Percentiles rank a stretch among this genome's conserved stretches.
Evolutionary conservation across 2,888 invertebrate genomes (phyloP).

Genomic region (Drosophila kuntzei): DNA sequence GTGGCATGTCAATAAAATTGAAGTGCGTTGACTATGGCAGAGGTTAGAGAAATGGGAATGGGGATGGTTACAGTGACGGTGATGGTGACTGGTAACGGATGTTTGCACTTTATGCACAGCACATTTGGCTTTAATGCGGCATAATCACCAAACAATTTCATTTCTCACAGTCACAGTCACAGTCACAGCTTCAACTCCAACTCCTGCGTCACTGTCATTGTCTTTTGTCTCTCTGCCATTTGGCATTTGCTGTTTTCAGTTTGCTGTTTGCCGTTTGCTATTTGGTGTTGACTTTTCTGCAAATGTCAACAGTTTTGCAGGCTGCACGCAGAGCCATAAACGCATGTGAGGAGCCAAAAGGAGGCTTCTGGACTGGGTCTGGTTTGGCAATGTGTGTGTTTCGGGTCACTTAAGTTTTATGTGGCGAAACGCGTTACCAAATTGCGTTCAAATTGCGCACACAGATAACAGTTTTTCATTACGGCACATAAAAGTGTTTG

Average conservation of each 20-base stretch:
- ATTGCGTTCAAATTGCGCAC: constrained; percentile 81
- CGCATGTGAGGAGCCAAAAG: constrained; percentile 34
- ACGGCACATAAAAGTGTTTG: constrained; percentile 80
- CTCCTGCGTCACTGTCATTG: constrained; percentile 19
- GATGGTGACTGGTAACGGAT: constrained; percentile 58
- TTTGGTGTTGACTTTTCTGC: constrained; percentile 61
- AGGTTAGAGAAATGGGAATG: background rate
- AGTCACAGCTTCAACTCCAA: constrained; percentile 7
- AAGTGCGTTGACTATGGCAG: constrained; percentile 55
- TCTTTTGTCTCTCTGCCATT: constrained; percentile 35
- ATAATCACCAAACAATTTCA: constrained; percentile 82
- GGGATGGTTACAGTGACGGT: constrained; percentile 22
- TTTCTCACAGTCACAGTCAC: constrained; percentile 61
- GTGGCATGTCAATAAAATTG: constrained; percentile 75
- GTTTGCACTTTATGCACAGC: constrained; percentile 68
- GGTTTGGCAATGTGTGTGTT: constrained; percentile 51
- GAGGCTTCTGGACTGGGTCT: constrained; percentile 1
- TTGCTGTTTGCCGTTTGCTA: constrained; percentile 29
- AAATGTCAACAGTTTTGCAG: constrained; percentile 76
- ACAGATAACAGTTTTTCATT: constrained; percentile 80
- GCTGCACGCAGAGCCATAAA: constrained; percentile 69
- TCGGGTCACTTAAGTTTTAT: constrained; percentile 82
- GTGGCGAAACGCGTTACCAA: constrained; percentile 82
- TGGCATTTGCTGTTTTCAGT: constrained; percentile 32
- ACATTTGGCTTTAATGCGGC: constrained; percentile 81